phyloP scores from a whole-genome alignment of 2,113 vertebrate species.

The Brachirus orientalis region DNA sequence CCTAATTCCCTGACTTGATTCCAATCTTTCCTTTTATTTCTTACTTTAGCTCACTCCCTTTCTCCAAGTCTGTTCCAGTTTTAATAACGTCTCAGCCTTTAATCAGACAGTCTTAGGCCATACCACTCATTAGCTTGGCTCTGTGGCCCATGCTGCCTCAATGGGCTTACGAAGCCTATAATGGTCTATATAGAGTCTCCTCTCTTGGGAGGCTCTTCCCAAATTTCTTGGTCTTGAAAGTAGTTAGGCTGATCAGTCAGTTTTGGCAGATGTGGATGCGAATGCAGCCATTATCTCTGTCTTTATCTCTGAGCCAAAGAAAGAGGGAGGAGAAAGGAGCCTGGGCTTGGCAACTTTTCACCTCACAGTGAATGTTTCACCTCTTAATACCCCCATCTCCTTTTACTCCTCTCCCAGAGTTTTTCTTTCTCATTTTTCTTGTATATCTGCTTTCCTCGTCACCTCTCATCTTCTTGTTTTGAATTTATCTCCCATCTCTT shows the following conservation, averaged over 20 bases:
- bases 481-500: constrained; percentile 55
- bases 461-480: constrained; percentile 53
- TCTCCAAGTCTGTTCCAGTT: constrained; percentile 49
- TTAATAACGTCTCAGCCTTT: constrained; percentile 75
- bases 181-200: constrained; percentile 57
- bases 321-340: constrained; percentile 47
- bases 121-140: constrained; percentile 75
- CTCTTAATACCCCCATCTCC: constrained; percentile 44
- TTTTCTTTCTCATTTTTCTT: constrained; percentile 23
- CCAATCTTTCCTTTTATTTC: constrained; percentile 31
- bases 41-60: constrained; percentile 27
- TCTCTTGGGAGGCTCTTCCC: constrained; percentile 45
- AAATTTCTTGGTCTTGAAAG: constrained; percentile 37
- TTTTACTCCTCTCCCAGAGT: constrained; percentile 22
- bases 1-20: constrained; percentile 49
- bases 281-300: constrained; percentile 56
- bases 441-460: not conserved
- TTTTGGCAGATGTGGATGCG: constrained; percentile 52
- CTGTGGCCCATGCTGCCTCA: constrained; percentile 60
- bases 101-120: constrained; percentile 65
- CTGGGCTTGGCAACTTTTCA: constrained; percentile 60
- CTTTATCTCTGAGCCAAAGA: constrained; percentile 39
- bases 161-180: constrained; percentile 58
- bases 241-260: constrained; percentile 50
- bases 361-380: constrained; percentile 55